Conservation (phyloP, 1,140 invertebrate genomes). For the Drosophila malerkotliana region DNA sequence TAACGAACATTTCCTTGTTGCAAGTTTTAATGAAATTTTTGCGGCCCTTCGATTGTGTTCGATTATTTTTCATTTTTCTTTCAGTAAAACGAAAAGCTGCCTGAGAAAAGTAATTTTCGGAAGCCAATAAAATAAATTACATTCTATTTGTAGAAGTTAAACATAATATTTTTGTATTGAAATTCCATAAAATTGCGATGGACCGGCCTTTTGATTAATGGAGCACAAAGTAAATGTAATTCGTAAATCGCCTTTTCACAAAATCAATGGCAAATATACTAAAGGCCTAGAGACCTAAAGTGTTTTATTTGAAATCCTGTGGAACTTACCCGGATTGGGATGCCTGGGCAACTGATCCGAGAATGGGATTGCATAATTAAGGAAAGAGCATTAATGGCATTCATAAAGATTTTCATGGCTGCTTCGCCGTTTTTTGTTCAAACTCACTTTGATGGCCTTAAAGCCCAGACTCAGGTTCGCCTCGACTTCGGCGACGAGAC, state of each 20-base stretch:
- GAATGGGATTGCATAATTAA: constrained; percentile 48
- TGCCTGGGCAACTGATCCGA: constrained; percentile 68
- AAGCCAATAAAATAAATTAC: constrained; percentile 5
- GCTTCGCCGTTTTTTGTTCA: constrained; percentile 15
- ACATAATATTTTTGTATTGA: neutral
- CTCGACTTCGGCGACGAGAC: constrained; percentile 72
- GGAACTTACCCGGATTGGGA: constrained; percentile 76
- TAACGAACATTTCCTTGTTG: constrained; percentile 34
- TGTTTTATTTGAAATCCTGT: constrained; percentile 10
- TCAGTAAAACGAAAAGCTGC: neutral
- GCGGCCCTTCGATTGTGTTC: constrained; percentile 19
- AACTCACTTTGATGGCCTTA: constrained; percentile 81
- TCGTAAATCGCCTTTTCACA: constrained; percentile 53
- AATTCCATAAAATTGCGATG: neutral
- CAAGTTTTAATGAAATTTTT: constrained; percentile 63
- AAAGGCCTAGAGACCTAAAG: too few relatives aligned
- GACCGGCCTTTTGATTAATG: constrained; percentile 67
- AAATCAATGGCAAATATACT: constrained; percentile 24
- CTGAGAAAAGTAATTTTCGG: neutral
- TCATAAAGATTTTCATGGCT: constrained; percentile 56
- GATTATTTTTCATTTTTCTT: constrained; percentile 3
- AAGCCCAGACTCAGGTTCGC: constrained; percentile 78
- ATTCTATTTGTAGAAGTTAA: neutral
- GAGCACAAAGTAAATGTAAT: constrained; percentile 71
- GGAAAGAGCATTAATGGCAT: constrained; percentile 61